Evolutionary conservation across 2,797 vertebrate species (phyloP), one percentile per base, ranked within the genome.

Genomic region (Meda fulgida): DNA sequence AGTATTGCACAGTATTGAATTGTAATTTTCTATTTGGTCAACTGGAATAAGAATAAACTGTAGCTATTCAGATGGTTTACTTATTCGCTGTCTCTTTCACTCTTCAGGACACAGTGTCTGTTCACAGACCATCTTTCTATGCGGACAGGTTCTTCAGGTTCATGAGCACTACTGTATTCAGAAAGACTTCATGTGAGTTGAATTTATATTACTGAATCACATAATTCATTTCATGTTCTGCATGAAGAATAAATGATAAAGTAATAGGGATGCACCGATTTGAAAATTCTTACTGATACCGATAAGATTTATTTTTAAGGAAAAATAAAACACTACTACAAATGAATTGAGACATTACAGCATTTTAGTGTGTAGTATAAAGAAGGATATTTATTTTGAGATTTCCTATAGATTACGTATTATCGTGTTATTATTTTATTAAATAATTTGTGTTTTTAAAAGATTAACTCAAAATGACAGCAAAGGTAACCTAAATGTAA

Each of bases 61-160:
- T 14, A 55, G 31, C 21, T 38, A 36, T 77, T 76, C 19, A 40
- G 16, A 53, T 10, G n/a, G 36, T 63, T 87, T 66, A 84, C 78
- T 40, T 26, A 13, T n/a, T 40, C 36, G 86, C 55, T 90, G 43
- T 86, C 40, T 82, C 38, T 18, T 40, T 55, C 79, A 79, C 60
- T 88, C 78, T 90, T 80, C 89, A 99, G 98, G 98, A 99, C 94
- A 99, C 98, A 0, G 97, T 99, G 43, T 99, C 98, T 0, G 98
- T 99, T 65, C 98, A 99, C 91, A 95, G 98, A 85, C 98, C 98
- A 1, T 97, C 97, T 91, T 99, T 99, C 93, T 99, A 99, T 0
- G 98, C 98, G 0, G 97, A 99, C 81, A 94, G 98, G 83, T 99
- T 99, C 94, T 97, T 98, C 94, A 98, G 97, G 92, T 99, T 99